Percentiles rank a stretch among this genome's conserved stretches.
Evolutionary conservation across 35 echinoderm and acorn worm genomes (phyloP).

Genomic region (Chiridota heheva): DNA sequence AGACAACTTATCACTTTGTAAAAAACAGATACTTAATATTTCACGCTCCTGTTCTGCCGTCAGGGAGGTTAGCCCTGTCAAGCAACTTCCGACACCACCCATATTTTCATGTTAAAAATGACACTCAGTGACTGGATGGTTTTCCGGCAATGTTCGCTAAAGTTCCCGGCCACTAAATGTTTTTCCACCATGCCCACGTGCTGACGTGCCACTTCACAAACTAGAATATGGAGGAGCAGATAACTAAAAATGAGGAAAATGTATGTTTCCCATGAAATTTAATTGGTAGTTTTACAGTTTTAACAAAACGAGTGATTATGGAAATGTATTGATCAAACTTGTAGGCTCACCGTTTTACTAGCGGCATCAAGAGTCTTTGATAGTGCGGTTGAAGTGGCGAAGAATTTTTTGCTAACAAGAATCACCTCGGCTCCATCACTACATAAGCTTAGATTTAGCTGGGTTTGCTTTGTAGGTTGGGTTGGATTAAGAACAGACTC

Average conservation of each 20-base stretch:
- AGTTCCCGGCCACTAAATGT: no score
- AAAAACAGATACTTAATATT: no score
- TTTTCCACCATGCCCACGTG: background rate
- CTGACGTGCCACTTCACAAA: background rate
- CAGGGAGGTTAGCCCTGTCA: no score
- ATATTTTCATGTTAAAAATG: no score
- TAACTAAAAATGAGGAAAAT: background rate
- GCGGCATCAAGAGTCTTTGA: conserved; percentile 43
- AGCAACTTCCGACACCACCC: no score
- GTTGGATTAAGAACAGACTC: conserved; percentile 40
- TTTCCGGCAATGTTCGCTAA: no score
- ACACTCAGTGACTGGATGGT: no score
- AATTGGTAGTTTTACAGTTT: background rate
- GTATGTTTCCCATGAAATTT: no score
- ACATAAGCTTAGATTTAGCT: conserved; percentile 34
- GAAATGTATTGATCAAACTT: no score
- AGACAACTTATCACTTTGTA: no score
- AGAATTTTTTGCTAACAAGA: conserved; percentile 51
- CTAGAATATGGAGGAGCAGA: background rate
- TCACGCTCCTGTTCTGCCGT: no score
- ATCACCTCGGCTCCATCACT: conserved; percentile 58
- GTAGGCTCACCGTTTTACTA: conserved; percentile 51
- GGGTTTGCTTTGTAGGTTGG: conserved; percentile 18
- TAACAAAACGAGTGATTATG: background rate
- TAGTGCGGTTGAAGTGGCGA: conserved; percentile 33